These are phyloP conservation scores for Loriculus beryllinus DNA, from an alignment of 2,797 vertebrate genomes.

Conservation along the genomic window DNA sequence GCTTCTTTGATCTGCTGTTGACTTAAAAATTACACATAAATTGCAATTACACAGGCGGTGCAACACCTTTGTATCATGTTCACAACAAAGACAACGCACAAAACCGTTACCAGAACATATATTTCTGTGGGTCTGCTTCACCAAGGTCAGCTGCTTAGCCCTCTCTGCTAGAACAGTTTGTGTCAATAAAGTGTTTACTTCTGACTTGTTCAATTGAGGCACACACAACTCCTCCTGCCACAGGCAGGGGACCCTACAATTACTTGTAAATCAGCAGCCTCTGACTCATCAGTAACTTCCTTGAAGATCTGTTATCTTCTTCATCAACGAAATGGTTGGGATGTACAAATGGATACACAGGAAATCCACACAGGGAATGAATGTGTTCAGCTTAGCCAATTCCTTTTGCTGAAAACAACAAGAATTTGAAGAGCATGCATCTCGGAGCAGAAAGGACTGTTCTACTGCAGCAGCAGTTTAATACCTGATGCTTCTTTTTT, in stretches of 20 bases:
- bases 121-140: neutral
- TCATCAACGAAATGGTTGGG: slow-evolving; percentile 12
- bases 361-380: neutral
- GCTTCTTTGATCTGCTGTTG: neutral
- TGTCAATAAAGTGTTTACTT: slow-evolving; percentile 30
- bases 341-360: slow-evolving; percentile 38
- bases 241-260: neutral
- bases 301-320: slow-evolving; percentile 31
- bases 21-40: neutral
- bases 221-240: slow-evolving; percentile 11
- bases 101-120: neutral
- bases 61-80: neutral
- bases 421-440: neutral
- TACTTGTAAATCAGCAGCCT: slow-evolving; percentile 31
- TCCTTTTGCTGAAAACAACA: neutral
- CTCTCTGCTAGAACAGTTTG: neutral
- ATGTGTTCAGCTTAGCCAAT: neutral
- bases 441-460: neutral
- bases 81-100: neutral
- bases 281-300: slow-evolving; percentile 38
- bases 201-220: neutral
- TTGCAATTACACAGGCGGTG: neutral
- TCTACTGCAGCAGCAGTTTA: neutral
- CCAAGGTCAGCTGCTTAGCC: neutral
- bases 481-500: neutral